Evolutionary conservation across 1,140 invertebrate species (phyloP).

Genomic region (Arctopsyche grandis): DNA sequence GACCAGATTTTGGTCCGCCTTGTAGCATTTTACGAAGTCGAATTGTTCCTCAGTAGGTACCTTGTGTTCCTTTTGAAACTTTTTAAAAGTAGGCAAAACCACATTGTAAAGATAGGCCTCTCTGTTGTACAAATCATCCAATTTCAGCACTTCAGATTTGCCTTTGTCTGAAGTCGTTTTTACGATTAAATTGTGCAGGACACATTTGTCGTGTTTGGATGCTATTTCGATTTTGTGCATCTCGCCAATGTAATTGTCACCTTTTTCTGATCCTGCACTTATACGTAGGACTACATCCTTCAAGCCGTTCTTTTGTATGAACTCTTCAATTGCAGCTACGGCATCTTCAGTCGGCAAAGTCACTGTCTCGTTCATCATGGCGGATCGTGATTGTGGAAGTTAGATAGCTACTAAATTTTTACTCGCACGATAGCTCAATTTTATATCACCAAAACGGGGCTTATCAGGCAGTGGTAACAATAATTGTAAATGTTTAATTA

Average conservation of each 20-base stretch:
- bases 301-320: neutral
- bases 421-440: no score
- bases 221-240: constrained; percentile 56
- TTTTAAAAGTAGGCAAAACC: constrained; percentile 57
- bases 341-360: neutral
- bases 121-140: constrained; percentile 45
- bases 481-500: no score
- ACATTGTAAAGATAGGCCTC: constrained; percentile 59
- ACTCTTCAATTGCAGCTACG: neutral
- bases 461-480: no score
- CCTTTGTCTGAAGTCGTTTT: neutral
- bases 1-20: constrained; percentile 58
- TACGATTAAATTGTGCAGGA: neutral
- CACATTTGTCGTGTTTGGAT: neutral
- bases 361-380: no score
- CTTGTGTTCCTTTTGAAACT: constrained; percentile 57
- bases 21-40: constrained; percentile 60
- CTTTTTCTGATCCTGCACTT: constrained; percentile 52
- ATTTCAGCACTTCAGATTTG: neutral
- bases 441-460: no score
- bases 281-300: neutral
- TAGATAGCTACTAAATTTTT: no score
- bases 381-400: no score
- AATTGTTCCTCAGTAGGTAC: constrained; percentile 55
- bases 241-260: constrained; percentile 59